These are phyloP conservation scores for Melanerpes formicivorus DNA, from an alignment of 2,113 vertebrate species.

Conservation along the genomic window DNA sequence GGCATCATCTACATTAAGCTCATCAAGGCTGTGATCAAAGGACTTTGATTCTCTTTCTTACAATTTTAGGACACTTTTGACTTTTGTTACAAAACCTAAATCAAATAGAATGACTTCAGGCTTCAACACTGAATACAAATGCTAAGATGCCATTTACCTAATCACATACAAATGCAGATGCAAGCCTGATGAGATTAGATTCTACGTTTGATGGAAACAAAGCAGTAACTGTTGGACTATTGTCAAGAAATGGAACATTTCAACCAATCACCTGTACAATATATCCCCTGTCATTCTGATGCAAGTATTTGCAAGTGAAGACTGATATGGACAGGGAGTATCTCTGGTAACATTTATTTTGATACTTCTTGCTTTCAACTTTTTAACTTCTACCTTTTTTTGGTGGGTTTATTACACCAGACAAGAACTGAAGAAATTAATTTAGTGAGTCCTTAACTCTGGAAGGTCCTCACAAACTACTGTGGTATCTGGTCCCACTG, in stretches of 20 bases:
- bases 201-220: not conserved
- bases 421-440: not conserved
- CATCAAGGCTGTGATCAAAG: not conserved
- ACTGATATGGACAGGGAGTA: not conserved
- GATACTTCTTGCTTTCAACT: not conserved
- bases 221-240: not conserved
- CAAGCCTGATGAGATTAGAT: not conserved
- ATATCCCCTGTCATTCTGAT: not conserved
- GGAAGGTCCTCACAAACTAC: not conserved
- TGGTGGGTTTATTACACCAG: not conserved
- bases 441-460: not conserved
- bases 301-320: not conserved
- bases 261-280: not conserved
- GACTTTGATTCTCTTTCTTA: not conserved
- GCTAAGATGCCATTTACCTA: not conserved
- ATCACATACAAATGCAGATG: not conserved
- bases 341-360: not conserved
- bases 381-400: not conserved
- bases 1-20: not conserved
- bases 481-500: not conserved
- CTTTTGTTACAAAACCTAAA: not conserved
- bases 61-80: not conserved
- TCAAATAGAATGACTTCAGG: not conserved
- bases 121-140: not conserved
- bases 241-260: not conserved